Evolutionary conservation across 1,140 invertebrate species (phyloP).

Genomic region (Nasonia longicornis): DNA sequence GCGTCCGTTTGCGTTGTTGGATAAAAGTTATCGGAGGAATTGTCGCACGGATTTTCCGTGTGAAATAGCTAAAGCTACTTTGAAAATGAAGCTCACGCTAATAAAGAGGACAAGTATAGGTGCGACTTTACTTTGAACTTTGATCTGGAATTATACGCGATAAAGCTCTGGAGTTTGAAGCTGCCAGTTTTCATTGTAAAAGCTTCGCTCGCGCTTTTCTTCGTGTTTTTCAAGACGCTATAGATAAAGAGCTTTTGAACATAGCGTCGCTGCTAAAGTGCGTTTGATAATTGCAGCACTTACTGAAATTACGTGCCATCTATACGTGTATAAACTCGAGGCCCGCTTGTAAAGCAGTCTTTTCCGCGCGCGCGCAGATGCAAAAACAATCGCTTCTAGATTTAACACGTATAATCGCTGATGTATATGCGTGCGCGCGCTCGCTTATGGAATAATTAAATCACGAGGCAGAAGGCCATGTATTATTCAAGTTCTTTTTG

Average conservation of each 20-base stretch:
- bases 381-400: conserved; percentile 10
- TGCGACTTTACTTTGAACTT: too few species aligned
- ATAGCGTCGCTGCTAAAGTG: neutral
- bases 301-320: conserved; percentile 2
- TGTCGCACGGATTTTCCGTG: too few species aligned
- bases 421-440: neutral
- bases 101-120: too few species aligned
- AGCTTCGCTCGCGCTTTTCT: neutral
- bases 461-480: neutral
- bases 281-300: conserved; percentile 18
- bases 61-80: too few species aligned
- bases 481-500: neutral
- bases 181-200: neutral
- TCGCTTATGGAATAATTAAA: conserved; percentile 15
- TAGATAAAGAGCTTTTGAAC: neutral
- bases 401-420: neutral
- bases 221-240: neutral
- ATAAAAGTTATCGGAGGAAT: too few species aligned
- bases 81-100: too few species aligned
- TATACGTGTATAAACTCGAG: neutral
- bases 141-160: too few species aligned
- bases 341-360: neutral
- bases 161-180: neutral
- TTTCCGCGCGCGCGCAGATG: neutral
- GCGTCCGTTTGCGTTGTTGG: too few species aligned